Conservation (phyloP, 2,888 invertebrate genomes). For the Parnassius orleans region DNA sequence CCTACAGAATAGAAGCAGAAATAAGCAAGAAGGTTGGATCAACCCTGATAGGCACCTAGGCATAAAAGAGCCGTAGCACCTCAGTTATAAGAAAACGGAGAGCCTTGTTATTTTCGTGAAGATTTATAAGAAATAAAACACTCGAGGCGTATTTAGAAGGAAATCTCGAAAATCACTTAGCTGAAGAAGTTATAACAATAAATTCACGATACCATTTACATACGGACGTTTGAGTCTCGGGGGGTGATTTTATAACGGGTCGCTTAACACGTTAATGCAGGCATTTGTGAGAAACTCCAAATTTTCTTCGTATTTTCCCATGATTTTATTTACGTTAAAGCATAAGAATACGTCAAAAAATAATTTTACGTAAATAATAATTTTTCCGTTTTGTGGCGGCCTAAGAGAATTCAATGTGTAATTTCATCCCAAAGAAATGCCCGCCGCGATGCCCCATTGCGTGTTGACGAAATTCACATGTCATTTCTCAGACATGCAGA, state of each 20-base stretch:
- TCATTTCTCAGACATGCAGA: too few species aligned
- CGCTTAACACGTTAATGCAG: slow-evolving; percentile 62
- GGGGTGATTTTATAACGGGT: slow-evolving; percentile 63
- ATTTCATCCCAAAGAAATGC: too few species aligned
- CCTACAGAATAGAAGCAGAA: too few species aligned
- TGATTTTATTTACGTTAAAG: slow-evolving; percentile 29
- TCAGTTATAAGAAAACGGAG: too few species aligned
- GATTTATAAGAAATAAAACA: background rate
- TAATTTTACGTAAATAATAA: too few species aligned
- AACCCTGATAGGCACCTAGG: too few species aligned
- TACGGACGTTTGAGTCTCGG: slow-evolving; percentile 54
- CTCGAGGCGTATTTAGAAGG: slow-evolving; percentile 23
- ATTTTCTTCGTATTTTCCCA: slow-evolving; percentile 35
- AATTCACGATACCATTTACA: slow-evolving; percentile 73
- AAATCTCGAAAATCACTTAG: slow-evolving; percentile 77
- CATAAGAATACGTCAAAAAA: background rate
- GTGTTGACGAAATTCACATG: too few species aligned
- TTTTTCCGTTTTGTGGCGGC: too few species aligned
- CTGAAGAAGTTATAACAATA: slow-evolving; percentile 72
- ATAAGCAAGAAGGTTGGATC: too few species aligned
- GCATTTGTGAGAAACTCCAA: slow-evolving; percentile 43
- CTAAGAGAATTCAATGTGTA: too few species aligned
- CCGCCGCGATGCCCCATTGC: too few species aligned
- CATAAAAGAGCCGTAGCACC: too few species aligned
- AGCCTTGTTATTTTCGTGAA: background rate